Percentiles rank a stretch among this genome's conserved stretches.
Conservation (phyloP, 2,797 vertebrate genomes). For the Streptopelia turtur region DNA sequence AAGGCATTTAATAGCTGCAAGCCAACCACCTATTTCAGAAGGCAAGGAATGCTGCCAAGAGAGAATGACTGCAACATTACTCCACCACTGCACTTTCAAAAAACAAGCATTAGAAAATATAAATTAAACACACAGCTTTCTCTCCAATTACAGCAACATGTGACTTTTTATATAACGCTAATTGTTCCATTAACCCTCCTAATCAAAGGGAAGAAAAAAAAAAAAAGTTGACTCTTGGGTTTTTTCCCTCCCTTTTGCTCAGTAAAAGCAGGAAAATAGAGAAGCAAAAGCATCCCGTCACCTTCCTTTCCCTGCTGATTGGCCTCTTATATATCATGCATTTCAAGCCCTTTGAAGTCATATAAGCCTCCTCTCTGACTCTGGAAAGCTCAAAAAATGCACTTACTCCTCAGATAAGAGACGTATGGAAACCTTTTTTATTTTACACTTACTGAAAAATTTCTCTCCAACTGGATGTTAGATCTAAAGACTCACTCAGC, state of each 20-base stretch:
- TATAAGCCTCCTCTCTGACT: background rate
- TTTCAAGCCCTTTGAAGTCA: background rate
- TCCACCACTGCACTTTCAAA: background rate
- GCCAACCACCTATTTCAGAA: slow-evolving; percentile 38
- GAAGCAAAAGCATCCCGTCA: background rate
- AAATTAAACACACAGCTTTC: background rate
- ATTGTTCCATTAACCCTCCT: background rate
- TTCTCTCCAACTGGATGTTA: background rate
- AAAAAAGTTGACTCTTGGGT: background rate
- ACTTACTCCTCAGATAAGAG: background rate
- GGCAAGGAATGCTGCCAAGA: background rate
- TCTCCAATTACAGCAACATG: background rate
- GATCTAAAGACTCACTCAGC: background rate
- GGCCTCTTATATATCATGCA: background rate
- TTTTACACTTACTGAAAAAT: background rate
- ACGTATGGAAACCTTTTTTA: background rate
- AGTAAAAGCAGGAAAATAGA: background rate
- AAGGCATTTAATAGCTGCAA: slow-evolving; percentile 31
- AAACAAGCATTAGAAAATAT: background rate
- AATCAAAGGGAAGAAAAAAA: background rate
- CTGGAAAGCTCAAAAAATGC: background rate
- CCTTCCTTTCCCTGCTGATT: background rate
- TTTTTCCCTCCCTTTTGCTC: background rate
- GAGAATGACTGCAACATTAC: background rate
- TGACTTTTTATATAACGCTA: background rate